phyloP scores from a whole-genome alignment of 1,140 invertebrate genomes.

The Temnothorax nylanderi region DNA sequence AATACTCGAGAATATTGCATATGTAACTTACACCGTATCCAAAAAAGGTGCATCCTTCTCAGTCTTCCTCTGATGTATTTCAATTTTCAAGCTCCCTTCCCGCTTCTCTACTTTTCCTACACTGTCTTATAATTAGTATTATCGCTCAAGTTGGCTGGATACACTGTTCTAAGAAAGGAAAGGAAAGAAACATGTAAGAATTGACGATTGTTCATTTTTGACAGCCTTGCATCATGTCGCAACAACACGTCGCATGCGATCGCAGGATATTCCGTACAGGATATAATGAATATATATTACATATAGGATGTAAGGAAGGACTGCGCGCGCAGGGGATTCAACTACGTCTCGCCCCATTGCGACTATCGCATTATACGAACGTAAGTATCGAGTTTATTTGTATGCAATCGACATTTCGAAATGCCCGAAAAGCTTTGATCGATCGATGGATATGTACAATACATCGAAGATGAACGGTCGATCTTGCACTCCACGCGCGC shows the following conservation, averaged over 20 bases:
- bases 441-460: constrained; percentile 11
- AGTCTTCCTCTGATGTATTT: not conserved
- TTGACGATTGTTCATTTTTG: not conserved
- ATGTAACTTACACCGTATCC: not conserved
- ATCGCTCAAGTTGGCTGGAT: not conserved
- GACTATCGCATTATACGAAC: not conserved
- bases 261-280: not conserved
- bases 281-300: constrained; percentile 9
- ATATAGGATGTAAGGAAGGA: not conserved
- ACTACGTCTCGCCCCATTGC: not conserved
- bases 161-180: not conserved
- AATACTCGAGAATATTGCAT: constrained; percentile 53
- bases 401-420: not conserved
- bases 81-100: not conserved
- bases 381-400: constrained; percentile 18
- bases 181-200: not conserved
- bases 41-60: not conserved
- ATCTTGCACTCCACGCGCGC: constrained; percentile 56
- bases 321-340: not conserved
- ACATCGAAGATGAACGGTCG: constrained; percentile 40
- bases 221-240: not conserved
- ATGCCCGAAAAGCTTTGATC: constrained; percentile 3
- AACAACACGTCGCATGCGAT: not conserved
- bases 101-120: not conserved
- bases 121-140: not conserved